Evolutionary conservation across 2,113 vertebrate species (phyloP).

Genomic region (Machaerirhynchus nigripectus): DNA sequence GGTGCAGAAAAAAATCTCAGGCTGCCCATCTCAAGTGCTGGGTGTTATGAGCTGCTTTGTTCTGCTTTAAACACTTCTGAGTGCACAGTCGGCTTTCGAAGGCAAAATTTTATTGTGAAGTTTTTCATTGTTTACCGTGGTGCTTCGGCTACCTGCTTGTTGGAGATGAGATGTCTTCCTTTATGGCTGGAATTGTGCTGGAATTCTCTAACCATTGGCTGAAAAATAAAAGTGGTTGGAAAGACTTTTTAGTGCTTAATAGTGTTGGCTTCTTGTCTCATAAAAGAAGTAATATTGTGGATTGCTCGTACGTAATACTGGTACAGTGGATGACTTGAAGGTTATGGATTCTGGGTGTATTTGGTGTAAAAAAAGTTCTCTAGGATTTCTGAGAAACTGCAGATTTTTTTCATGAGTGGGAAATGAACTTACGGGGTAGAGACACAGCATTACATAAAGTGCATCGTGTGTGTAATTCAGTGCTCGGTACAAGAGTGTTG

Average conservation of each 20-base stretch:
- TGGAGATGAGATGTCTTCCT: neutral
- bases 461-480: fast-evolving
- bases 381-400: neutral
- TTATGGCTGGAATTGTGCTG: neutral
- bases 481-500: neutral
- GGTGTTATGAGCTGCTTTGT: neutral
- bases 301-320: fast-evolving
- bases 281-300: neutral
- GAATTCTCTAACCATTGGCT: neutral
- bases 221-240: slow-evolving; percentile 28
- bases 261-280: neutral
- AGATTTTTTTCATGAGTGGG: neutral
- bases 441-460: neutral
- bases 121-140: neutral
- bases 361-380: neutral
- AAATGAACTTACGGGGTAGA: neutral
- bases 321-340: neutral
- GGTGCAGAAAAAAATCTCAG: neutral
- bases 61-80: neutral
- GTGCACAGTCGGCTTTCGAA: neutral
- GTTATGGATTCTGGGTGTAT: neutral
- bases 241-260: neutral
- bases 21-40: neutral
- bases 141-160: neutral
- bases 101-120: neutral